Evolutionary conservation across 2,113 vertebrate species (phyloP), one percentile per base, ranked within the genome.

Genomic region (Sarotherodon lohbergeri): DNA sequence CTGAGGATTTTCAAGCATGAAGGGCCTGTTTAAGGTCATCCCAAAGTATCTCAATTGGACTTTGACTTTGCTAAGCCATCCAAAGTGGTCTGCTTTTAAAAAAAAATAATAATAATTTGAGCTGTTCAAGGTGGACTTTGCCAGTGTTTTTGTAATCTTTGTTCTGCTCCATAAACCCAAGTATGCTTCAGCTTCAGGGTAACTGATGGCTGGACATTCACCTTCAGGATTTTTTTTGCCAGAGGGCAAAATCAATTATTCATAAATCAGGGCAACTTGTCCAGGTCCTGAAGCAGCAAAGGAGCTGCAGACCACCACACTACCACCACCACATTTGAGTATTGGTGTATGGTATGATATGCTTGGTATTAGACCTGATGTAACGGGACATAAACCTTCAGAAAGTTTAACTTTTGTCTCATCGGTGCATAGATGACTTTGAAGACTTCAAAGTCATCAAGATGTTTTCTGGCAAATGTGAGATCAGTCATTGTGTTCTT

Each of bases 311-410:
- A 22, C 63, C 36, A 68, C 34, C 63, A 68, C 36, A 24, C 63
- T 71, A 24, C 36, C 66, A 71, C 66, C 66, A 71, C 1, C 66
- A 43, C 12, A 24, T 16, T 16, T 2, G n/a, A 41, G n/a, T 71
- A 24, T 43, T 14, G 12, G 36, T 71, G 7, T 3, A 16, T 71
- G 36, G 12, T 43, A 71, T 50, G 48, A 50, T 9, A 9, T 16
- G 7, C 4, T 24, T 43, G 13, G 66, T 43, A 24, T 71, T 0
- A 71, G 39, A 24, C 39, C 66, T 43, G 7, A 43, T 9, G 39
- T 43, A 71, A 71, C 22, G 1, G 5, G 66, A 16, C 0, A 0
- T 12, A 71, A 43, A 43, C 66, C 13, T 71, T 43, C 66, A 71
- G 7, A 71, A 68, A 22, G 11, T 39, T 39, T 3, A 12, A 7